Percentiles rank a stretch among this genome's conserved stretches.
Evolutionary conservation across 92 coral and sea anemone genomes (phyloP).

Genomic region (Virgularia gustaviana): DNA sequence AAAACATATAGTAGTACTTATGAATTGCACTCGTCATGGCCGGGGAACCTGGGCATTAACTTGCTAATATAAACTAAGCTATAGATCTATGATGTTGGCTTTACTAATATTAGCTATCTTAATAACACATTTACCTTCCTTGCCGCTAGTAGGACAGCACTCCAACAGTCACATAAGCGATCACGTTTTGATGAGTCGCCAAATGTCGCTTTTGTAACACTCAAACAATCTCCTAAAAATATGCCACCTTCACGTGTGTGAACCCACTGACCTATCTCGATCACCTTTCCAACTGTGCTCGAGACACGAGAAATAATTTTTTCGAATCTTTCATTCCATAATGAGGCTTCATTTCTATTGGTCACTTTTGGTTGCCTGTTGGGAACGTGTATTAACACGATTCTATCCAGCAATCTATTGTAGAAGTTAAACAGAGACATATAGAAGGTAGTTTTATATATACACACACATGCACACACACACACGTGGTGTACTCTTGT

Average conservation of each 20-base stretch:
- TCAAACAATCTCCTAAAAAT: neutral
- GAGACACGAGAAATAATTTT: neutral
- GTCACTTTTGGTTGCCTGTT: neutral
- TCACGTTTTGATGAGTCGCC: slow-evolving; percentile 1
- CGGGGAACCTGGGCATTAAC: too few relatives aligned
- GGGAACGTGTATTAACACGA: slow-evolving; percentile 5
- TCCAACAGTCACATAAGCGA: neutral
- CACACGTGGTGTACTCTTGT: too few relatives aligned
- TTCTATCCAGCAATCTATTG: neutral
- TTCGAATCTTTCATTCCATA: neutral
- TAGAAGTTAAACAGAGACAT: too few relatives aligned
- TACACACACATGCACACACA: too few relatives aligned
- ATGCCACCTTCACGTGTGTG: neutral
- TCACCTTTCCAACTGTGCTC: slow-evolving; percentile 26
- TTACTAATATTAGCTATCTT: too few relatives aligned
- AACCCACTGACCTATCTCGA: slow-evolving; percentile 25
- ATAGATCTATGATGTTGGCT: too few relatives aligned
- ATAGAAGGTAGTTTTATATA: too few relatives aligned
- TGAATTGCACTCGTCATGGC: too few relatives aligned
- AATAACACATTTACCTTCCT: slow-evolving; percentile 6
- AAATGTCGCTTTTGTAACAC: neutral
- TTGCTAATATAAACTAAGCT: too few relatives aligned
- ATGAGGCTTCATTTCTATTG: neutral
- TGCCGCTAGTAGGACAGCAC: slow-evolving; percentile 3
- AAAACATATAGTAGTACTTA: too few relatives aligned